Evolutionary conservation across 2,113 vertebrate genomes (phyloP), one percentile per base, ranked within the genome.

Genomic region (Mirounga angustirostris): DNA sequence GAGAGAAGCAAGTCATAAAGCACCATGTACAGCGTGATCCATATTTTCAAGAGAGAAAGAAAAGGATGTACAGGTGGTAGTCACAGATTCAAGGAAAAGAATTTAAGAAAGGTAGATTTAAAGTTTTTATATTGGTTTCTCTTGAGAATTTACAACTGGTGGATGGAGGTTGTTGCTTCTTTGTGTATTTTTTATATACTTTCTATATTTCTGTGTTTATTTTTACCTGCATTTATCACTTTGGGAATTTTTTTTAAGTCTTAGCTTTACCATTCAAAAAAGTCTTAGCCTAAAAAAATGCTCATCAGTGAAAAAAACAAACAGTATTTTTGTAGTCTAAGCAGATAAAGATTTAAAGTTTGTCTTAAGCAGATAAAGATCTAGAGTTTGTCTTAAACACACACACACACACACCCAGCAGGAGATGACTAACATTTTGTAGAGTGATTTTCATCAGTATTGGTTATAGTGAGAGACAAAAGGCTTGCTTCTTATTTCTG

Each of bases 301-400:
- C 13, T 82, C 95, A 69, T 71, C 18, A 50, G n/a, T 54, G 54
- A 11, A 43, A 92, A 94, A 80, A 81, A 15, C 43, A 84, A 79
- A 83, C 33, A 65, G 36, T 50, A 22, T 59, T 93, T 93, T 65
- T 81, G 33, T 88, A 84, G 28, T 87, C 76, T 87, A 74, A 93
- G 71, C 54, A 74, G 59, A 67, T 54, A 74, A 69, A 95, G 26
- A 71, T 24, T 19, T 43, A 63, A 33, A 40, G 28, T 56, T 79
- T 65, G 58, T 91, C 79, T 92, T 71, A 28, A 24, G 56, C 54
- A 59, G 56, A 65, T 52, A 71, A 79, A 95, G 30, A 59, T 30
- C 21, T 40, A 61, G 36, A 36, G 26, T 36, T 78, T 56, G 40
- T 91, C 69, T 88, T 56, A 58, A 13, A 58, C 10, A 65, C 56